Percentiles rank a stretch among this genome's conserved stretches.
phyloP scores from a whole-genome alignment of 2,113 vertebrate genomes.

The Oncorhynchus gorbuscha region DNA sequence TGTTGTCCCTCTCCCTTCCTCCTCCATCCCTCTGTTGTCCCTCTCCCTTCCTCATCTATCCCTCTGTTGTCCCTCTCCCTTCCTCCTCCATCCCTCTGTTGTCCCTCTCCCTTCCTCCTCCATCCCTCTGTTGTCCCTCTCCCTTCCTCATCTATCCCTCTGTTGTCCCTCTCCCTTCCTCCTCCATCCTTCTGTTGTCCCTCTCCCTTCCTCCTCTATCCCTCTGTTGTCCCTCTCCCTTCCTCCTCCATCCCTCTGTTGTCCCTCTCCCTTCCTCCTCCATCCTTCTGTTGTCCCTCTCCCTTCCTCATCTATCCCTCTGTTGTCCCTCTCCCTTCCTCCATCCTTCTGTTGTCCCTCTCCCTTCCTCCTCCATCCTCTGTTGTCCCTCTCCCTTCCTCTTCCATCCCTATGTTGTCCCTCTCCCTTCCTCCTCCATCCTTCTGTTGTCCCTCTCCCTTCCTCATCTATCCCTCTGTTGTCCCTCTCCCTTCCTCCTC shows the following conservation, averaged over 20 bases:
- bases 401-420: not conserved
- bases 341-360: not conserved
- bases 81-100: not conserved
- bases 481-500: not conserved
- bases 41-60: not conserved
- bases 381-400: not conserved
- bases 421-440: not conserved
- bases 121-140: not conserved
- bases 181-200: not conserved
- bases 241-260: not conserved
- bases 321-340: not conserved
- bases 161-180: not conserved
- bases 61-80: slow-evolving; percentile 14
- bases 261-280: not conserved
- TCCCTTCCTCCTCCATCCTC: too few species aligned
- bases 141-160: not conserved
- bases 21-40: not conserved
- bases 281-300: not conserved
- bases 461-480: not conserved
- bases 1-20: not conserved
- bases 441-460: not conserved
- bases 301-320: not conserved
- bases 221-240: not conserved
- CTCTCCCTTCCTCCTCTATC: too few species aligned
- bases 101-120: not conserved